Evolutionary conservation across 2,888 invertebrate genomes (phyloP), one percentile per base, ranked within the genome.

Genomic region (Ochropleura leucogaster): DNA sequence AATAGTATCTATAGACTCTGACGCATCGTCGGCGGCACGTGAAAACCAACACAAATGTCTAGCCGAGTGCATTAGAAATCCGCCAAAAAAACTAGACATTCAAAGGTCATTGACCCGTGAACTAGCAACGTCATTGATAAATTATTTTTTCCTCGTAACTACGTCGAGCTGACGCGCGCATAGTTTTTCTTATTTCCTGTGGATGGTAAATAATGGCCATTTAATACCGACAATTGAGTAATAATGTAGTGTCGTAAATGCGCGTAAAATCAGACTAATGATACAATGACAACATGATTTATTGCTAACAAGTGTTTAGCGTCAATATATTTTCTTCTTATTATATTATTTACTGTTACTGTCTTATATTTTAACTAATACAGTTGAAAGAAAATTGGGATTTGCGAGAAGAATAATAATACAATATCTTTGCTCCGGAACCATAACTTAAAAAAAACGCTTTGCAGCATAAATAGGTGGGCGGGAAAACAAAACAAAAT

Each of bases 161-260:
- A 75, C 57, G 30, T 59, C 46, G 46, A 62, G 55, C 60, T 85
- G 79, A 78, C 74, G 70, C 57, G 55, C 68, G 68, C 62, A 51
- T 65, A 65, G 30, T 69, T 83, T 62, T 74, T 69, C 64, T 69
- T 67, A 81, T 83, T 83, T 71, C 83, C 62, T 77, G 44, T 74
- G 62, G 57, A 68, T 74, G 60, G 65, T 77, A 72, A 79, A 77
- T 79, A 62, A 71, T 72, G 42, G n/a, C 49, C 14, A 44, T 74
- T 83, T 85, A 66, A 83, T 87, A 79, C 83, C 86, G 86, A 85
- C 88, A 87, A 73, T 77, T 59, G 59, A 65, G 68, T 72, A 77
- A 77, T 85, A 85, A 87, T 73, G 55, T 74, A 66, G n/a, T 30
- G 66, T 75, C 66, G 62, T 81, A 74, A 84, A 85, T 73, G 51